phyloP scores from a whole-genome alignment of 2,888 invertebrate species.

The Barypeithes pellucidus region DNA sequence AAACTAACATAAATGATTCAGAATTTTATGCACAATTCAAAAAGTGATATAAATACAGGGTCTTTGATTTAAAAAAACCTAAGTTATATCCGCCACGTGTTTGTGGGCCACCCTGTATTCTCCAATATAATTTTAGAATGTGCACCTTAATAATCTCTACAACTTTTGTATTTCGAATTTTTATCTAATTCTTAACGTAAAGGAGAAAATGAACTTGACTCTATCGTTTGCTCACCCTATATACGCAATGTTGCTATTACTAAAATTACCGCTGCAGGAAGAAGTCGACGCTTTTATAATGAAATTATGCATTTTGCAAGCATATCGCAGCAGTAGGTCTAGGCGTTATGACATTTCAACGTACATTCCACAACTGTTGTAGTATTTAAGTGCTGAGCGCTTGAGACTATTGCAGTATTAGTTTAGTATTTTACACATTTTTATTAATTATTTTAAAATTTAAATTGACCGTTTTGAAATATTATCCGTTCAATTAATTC shows the following conservation, averaged over 20 bases:
- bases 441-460: slow-evolving; percentile 38
- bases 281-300: slow-evolving; percentile 20
- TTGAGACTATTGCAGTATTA: slow-evolving; percentile 21
- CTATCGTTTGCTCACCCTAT: too few species aligned
- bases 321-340: slow-evolving; percentile 23
- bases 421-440: slow-evolving; percentile 33
- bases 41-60: too few species aligned
- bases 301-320: slow-evolving; percentile 35
- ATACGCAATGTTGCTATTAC: slow-evolving; percentile 1
- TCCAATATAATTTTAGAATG: too few species aligned
- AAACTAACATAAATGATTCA: too few species aligned
- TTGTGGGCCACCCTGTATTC: too few species aligned
- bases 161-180: too few species aligned
- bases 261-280: slow-evolving; percentile 24
- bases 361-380: slow-evolving; percentile 38
- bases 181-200: too few species aligned
- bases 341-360: slow-evolving; percentile 28
- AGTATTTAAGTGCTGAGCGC: slow-evolving; percentile 20
- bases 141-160: too few species aligned
- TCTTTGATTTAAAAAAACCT: too few species aligned
- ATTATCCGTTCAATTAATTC: slow-evolving; percentile 32
- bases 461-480: slow-evolving; percentile 37
- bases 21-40: too few species aligned
- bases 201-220: too few species aligned
- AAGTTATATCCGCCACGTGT: too few species aligned